Conservation (phyloP, 1,140 invertebrate genomes). For the Atta texana region DNA sequence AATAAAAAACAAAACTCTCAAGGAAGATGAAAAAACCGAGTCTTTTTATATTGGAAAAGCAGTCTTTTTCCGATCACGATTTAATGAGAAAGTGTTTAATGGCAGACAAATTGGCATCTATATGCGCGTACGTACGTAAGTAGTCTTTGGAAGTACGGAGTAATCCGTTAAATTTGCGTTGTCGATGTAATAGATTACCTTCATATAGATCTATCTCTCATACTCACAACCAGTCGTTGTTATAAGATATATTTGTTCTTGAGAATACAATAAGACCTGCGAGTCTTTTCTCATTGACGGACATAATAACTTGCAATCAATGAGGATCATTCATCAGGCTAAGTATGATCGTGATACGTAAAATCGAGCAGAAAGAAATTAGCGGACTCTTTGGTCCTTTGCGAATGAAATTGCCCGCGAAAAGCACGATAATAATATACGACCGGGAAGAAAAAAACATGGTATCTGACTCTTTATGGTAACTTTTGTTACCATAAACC, state of each 20-base stretch:
- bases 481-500: neutral
- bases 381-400: neutral
- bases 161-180: slow-evolving; percentile 26
- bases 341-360: slow-evolving; percentile 27
- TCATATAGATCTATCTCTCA: neutral
- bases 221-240: neutral
- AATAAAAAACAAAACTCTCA: slow-evolving; percentile 14
- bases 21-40: neutral
- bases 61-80: neutral
- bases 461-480: neutral
- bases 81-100: neutral
- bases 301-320: slow-evolving; percentile 54
- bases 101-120: neutral
- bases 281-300: neutral
- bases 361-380: slow-evolving; percentile 23
- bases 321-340: slow-evolving; percentile 46
- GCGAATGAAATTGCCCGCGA: slow-evolving; percentile 1
- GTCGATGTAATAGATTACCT: neutral
- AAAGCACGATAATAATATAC: neutral
- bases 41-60: slow-evolving; percentile 11
- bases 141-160: slow-evolving; percentile 9
- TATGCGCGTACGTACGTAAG: too few species aligned
- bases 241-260: neutral
- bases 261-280: slow-evolving; percentile 12
- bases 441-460: neutral